Base-by-base conservation (phyloP, 37 sponge, comb jelly and placozoan species). In the Halichondria panicea region DNA sequence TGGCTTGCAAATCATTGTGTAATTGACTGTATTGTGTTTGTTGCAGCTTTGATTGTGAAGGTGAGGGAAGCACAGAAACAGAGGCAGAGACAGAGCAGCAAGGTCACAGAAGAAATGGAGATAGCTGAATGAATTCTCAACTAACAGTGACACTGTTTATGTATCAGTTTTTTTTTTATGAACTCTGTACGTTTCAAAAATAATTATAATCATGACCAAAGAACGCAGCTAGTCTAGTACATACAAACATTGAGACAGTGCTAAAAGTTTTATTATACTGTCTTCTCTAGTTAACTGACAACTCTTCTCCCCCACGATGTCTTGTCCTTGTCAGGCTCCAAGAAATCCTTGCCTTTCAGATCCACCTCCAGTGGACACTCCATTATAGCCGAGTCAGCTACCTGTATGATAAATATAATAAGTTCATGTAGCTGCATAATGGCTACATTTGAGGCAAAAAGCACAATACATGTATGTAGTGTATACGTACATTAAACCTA, bases 331-430 rank as follows among this genome's bases (percentile, higher is more conserved):
- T 55, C 59, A 18, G 73, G 73, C n/a, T 72, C 25, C 57, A 72
- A 36, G 40, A 89, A 89, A 24, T 80, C 84, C 35, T 89, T 89
- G n/a, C 90, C 90, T 55, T 37, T 73, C 62, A 89, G 30, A 46
- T 84, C 85, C 8, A 37, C 67, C 3, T 36, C 28, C 5, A 48
- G 27, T 33, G 56, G 3, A 63, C 91, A 90, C 39, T 85, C 77
- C 44, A 80, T 9, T 36, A 90, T 80, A 4, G 76, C 91, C 8
- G 76, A 66, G 71, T 88, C 74, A 39, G 83, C 74, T 0, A 87
- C 88, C 87, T 86, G 43, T 9, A 43, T n/a, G n/a, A n/a, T n/a
- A n/a, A n/a, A n/a, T n/a, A n/a, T n/a, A n/a, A n/a, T n/a, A n/a
- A n/a, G n/a, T n/a, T n/a, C 18, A 41, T 4, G 56, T 44, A 19